Evolutionary conservation across 2,888 invertebrate species (phyloP).

Genomic region (Chymomyza amoena): DNA sequence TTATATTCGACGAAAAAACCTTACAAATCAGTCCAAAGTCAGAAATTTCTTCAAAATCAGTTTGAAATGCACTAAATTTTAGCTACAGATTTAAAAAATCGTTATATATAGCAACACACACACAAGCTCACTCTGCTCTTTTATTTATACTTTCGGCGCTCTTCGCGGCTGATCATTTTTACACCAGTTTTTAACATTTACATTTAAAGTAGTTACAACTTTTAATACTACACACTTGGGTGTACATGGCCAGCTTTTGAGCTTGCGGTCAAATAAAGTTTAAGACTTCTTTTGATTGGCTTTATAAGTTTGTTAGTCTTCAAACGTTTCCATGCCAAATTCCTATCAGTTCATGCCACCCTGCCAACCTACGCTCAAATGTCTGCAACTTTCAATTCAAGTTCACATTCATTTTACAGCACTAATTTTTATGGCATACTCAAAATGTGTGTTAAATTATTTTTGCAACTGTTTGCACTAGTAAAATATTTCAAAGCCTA

Average conservation of each 20-base stretch:
- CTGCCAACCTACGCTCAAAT: neutral
- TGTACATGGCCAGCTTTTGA: slow-evolving; percentile 47
- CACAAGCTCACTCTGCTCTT: too few species aligned
- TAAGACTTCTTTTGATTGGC: slow-evolving; percentile 47
- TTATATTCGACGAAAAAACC: too few species aligned
- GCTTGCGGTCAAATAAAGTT: slow-evolving; percentile 55
- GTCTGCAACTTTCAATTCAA: neutral
- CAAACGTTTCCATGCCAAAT: neutral
- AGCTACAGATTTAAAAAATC: too few species aligned
- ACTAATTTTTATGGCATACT: neutral
- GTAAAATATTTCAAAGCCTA: neutral
- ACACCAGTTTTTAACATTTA: too few species aligned
- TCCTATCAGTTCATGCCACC: too few species aligned
- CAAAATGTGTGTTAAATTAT: neutral
- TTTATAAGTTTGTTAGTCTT: slow-evolving; percentile 20
- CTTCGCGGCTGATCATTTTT: neutral
- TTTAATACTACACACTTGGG: neutral
- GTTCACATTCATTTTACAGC: too few species aligned
- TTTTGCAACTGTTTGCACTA: neutral
- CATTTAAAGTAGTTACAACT: too few species aligned
- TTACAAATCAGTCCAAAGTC: too few species aligned
- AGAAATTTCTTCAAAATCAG: too few species aligned
- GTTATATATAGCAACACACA: too few species aligned
- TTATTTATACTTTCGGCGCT: too few species aligned
- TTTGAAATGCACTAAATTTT: too few species aligned